Base-by-base conservation (phyloP, 2,113 vertebrate genomes). In the Lethenteron camtschaticum region DNA sequence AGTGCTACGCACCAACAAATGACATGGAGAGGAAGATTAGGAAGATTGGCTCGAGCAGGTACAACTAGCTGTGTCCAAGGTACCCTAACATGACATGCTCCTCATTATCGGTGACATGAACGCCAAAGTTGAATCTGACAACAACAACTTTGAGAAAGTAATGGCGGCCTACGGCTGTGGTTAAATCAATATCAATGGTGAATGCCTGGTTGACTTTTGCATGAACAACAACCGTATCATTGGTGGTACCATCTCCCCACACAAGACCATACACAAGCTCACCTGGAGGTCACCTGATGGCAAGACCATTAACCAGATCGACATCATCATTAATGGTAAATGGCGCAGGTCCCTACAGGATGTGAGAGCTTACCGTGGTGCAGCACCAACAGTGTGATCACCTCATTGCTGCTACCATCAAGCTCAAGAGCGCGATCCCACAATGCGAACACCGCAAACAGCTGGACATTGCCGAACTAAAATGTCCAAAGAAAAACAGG, bases 271-370 rank as follows among this genome's bases (percentile, higher is more conserved):
- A 66, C 63, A 66, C 24, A 9, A 11, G 24, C 63, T 66, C 24
- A 66, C 63, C 24, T 66, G 63, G 63, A 66, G 24, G 63, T 66
- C 63, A 11, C 10, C 63, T 66, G 63, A 66, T 66, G 10, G 63
- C 11, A n/a, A 66, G 13, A 63, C 59, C 13, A 18, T 63, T 20
- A 63, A 63, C 59, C 59, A 13, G 59, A 63, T 63, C 16, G 59
- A 63, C 59, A 63, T 63, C 5, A 14, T 63, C 59, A 63, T 63
- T 14, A 63, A 14, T 63, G 16, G 16, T 63, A 18, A 63, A 63
- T 63, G 59, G 8, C 59, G 59, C 13, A 63, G 59, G 16, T 63
- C 10, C 20, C n/a, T 9, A 11, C 8, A 66, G 20, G 63, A 11
- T 18, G 16, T 63, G 16, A 63, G 16, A 13, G 16, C 59, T 63